Base-by-base conservation (phyloP, 2,797 vertebrate species). In the Lemur catta region DNA sequence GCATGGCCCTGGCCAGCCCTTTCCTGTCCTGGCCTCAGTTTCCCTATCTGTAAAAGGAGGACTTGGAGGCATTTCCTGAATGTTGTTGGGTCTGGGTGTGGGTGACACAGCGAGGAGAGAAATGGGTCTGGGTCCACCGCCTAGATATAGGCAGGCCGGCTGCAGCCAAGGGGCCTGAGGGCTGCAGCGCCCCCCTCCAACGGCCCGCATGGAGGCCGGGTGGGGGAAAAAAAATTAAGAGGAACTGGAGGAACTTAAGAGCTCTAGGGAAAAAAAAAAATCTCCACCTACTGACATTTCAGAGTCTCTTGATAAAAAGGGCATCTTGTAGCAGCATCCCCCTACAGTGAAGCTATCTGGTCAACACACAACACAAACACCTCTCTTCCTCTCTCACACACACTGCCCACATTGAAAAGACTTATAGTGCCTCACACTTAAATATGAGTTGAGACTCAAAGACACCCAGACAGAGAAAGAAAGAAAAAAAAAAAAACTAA, bases 81-180 rank as follows among this genome's bases (percentile, higher is more conserved):
- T 1, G 5, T 7, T 59, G 55, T 28, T 3, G 35, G 35, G 57
- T 26, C 17, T 0, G 41, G 38, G 33, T 14, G 24, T 12, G 78
- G 71, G 30, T 7, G 67, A 18, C 0, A 18, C 0, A 0, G 30
- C 0, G 33, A 59, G 20, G 6, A 13, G 38, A 17, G 13, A 41
- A 11, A 7, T 10, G 28, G 52, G 15, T 1, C 17, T 13, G 43
- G 43, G 3, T 26, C 71, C 43, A 11, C 67, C 6, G 4, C n/a
- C 35, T 6, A 15, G 63, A 9, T 7, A 5, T 1, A 17, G 76
- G 38, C 35, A 26, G 63, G 7, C 46, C 67, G 6, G 3, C 24
- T 30, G 35, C 22, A 12, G 43, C 4, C n/a, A 33, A 17, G 10
- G 76, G 28, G 63, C 50, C 79, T 1, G 24, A 48, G 41, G 65